Base-by-base conservation (phyloP, 2,888 invertebrate genomes). In the Papilio elwesi region DNA sequence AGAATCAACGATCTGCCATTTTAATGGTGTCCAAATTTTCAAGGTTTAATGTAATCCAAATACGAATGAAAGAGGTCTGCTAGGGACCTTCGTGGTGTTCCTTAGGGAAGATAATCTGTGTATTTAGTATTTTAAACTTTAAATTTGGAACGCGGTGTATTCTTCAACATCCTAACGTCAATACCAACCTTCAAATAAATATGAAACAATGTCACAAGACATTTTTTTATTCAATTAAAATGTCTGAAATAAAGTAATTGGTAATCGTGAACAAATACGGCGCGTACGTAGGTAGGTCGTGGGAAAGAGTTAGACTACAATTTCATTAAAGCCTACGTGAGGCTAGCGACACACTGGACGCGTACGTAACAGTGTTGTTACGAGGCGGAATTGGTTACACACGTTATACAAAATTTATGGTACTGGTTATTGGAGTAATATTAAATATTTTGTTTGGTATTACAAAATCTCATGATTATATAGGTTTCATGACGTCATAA, bases 231-330 rank as follows among this genome's bases (percentile, higher is more conserved):
- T 49, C 1, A 57, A 16, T 15, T 47, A 63, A 47, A 47, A 16
- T 10, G 0, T 12, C 0, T 48, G 57, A 57, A 26, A 57, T 13
- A 64, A 70, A 48, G 11, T 52, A 47, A 55, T 64, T 57, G 43
- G 12, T 49, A 57, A 15, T 13, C 49, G 38, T 51, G 49, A 57
- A 71, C 57, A 36, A 43, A 71, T 70, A 70, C 4, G 64, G 70
- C 38, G 49, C 36, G n/a, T n/a, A 13, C 26, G 10, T 26, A 38
- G 65, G 65, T 65, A 57, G 57, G 57, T 71, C 71, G 71, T 71
- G 71, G 71, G 71, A 71, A 71, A 59, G 2, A 26, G 66, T 38
- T n/a, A n/a, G n/a, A n/a, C 15, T 57, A 16, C 57, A 57, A 47
- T 71, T 51, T 16, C 57, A 65, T 55, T 51, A 63, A n/a, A n/a